phyloP scores from a whole-genome alignment of 1,140 invertebrate genomes.

The Drosophila pachea region DNA sequence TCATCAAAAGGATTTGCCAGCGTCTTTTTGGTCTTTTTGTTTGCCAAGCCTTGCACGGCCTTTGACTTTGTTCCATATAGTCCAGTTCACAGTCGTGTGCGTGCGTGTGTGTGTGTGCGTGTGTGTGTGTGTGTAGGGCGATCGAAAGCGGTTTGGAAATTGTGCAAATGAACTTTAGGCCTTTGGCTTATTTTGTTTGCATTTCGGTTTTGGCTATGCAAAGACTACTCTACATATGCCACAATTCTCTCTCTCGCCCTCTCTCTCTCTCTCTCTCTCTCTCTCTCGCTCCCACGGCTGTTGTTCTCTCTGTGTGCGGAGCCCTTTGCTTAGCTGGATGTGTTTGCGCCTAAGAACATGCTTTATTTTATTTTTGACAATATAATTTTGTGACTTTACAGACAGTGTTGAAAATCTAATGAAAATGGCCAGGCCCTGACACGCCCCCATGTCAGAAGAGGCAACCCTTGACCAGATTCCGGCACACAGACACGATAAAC shows the following conservation, averaged over 20 bases:
- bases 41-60: slow-evolving; percentile 62
- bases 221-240: slow-evolving; percentile 20
- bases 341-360: slow-evolving; percentile 58
- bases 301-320: too few species aligned
- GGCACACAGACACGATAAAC: slow-evolving; percentile 38
- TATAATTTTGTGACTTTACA: slow-evolving; percentile 74
- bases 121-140: slow-evolving; percentile 1
- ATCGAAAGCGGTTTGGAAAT: slow-evolving; percentile 51
- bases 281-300: background rate
- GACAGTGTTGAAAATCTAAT: slow-evolving; percentile 62
- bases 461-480: background rate
- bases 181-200: slow-evolving; percentile 75
- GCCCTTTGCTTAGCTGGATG: background rate
- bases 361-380: slow-evolving; percentile 74
- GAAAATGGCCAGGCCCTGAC: slow-evolving; percentile 54
- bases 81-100: slow-evolving; percentile 8
- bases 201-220: slow-evolving; percentile 61
- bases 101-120: background rate
- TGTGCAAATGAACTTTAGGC: slow-evolving; percentile 78
- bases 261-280: background rate
- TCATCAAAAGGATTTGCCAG: slow-evolving; percentile 72
- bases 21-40: slow-evolving; percentile 78
- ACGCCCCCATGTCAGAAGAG: background rate
- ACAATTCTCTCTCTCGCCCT: background rate
- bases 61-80: slow-evolving; percentile 59